Evolutionary conservation across 2,113 vertebrate genomes (phyloP).

Genomic region (Ibidorhyncha struthersii): DNA sequence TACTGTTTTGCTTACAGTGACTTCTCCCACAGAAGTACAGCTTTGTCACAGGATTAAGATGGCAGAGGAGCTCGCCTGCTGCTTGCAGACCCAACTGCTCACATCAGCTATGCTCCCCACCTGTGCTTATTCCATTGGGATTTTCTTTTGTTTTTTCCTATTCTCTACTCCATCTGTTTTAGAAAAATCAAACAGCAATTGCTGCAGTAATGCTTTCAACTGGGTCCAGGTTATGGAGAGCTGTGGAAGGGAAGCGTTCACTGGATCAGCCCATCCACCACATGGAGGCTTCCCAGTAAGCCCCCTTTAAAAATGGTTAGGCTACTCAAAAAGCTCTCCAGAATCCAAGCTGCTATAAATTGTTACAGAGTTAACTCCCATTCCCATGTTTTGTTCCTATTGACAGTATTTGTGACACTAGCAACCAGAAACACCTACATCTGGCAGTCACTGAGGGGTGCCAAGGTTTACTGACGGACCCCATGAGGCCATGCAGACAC

Average conservation of each 20-base stretch:
- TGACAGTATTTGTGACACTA: rapidly evolving
- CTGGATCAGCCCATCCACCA: background rate
- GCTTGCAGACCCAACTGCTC: background rate
- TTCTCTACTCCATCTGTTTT: background rate
- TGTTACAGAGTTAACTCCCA: background rate
- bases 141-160: background rate
- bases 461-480: too few species aligned
- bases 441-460: background rate
- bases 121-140: background rate
- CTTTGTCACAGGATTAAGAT: background rate
- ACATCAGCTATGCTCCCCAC: background rate
- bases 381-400: background rate
- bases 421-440: background rate
- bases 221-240: rapidly evolving
- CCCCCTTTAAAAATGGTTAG: background rate
- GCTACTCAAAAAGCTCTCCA: background rate
- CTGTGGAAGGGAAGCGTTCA: rapidly evolving
- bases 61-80: background rate
- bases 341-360: background rate
- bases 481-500: rapidly evolving
- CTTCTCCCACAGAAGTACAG: rapidly evolving
- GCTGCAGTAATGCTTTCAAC: background rate
- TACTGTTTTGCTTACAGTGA: background rate
- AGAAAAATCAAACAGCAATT: background rate
- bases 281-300: background rate